Conservation (phyloP, 2,113 vertebrate genomes). For the Lycaon pictus region DNA sequence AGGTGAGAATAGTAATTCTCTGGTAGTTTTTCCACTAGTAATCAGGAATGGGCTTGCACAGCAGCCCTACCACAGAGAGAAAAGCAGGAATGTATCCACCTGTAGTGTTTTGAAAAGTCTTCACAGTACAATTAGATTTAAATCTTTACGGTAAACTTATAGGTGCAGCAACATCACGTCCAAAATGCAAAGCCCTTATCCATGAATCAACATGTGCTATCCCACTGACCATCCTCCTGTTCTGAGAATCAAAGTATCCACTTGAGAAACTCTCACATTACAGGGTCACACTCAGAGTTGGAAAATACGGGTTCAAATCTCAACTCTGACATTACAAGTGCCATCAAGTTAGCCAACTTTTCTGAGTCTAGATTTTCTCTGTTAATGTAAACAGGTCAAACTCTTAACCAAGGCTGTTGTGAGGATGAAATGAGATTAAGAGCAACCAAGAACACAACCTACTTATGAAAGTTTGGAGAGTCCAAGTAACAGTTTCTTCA, state of each 20-base stretch:
- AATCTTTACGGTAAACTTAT: background rate
- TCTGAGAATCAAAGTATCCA: background rate
- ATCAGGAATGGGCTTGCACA: background rate
- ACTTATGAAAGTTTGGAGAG: background rate
- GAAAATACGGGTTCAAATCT: background rate
- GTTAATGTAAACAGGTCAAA: background rate
- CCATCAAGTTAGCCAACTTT: background rate
- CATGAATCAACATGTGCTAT: background rate
- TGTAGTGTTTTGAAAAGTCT: background rate
- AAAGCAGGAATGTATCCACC: background rate
- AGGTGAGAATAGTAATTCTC: background rate
- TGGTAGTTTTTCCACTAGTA: background rate
- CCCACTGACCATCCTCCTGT: background rate
- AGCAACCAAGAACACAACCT: background rate
- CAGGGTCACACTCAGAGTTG: background rate
- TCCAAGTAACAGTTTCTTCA: background rate
- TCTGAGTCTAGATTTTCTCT: constrained; percentile 3
- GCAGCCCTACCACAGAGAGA: background rate
- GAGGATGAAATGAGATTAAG: background rate
- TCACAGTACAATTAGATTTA: background rate
- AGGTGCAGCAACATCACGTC: background rate
- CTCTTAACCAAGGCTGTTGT: background rate
- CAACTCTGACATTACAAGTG: background rate
- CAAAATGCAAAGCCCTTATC: background rate
- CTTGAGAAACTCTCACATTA: background rate